phyloP scores from a whole-genome alignment of 2,797 vertebrate species.

The Danio kyathit region DNA sequence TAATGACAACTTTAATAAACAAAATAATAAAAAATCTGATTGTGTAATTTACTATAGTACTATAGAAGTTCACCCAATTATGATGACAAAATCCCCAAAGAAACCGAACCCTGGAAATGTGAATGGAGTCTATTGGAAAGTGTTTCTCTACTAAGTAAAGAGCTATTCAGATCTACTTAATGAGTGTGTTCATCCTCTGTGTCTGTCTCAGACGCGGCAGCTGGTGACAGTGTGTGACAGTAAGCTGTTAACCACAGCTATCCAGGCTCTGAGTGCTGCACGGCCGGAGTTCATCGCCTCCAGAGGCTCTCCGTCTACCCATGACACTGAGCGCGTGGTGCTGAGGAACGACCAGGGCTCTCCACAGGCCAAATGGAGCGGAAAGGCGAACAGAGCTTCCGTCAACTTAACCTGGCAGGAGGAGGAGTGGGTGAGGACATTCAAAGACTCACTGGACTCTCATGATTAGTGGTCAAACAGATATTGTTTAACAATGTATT shows the following conservation, averaged over 20 bases:
- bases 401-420: conserved; percentile 90
- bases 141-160: neutral
- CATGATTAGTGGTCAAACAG: too few species aligned
- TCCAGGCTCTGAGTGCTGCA: conserved; percentile 90
- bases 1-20: too few species aligned
- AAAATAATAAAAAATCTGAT: too few species aligned
- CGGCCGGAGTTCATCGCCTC: conserved; percentile 90
- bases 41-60: too few species aligned
- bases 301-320: conserved; percentile 85
- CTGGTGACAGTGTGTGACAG: conserved; percentile 95
- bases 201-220: conserved; percentile 87
- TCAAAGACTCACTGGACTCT: neutral
- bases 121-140: neutral
- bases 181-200: neutral
- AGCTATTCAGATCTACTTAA: neutral
- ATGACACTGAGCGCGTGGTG: conserved; percentile 86
- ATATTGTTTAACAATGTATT: too few species aligned
- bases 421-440: conserved; percentile 92
- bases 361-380: conserved; percentile 85
- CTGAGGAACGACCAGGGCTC: conserved; percentile 88
- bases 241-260: conserved; percentile 92
- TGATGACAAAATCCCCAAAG: neutral
- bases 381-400: conserved; percentile 88
- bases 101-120: neutral
- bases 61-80: neutral